Evolutionary conservation across 1,140 invertebrate species (phyloP).

Genomic region (Aethina tumida): DNA sequence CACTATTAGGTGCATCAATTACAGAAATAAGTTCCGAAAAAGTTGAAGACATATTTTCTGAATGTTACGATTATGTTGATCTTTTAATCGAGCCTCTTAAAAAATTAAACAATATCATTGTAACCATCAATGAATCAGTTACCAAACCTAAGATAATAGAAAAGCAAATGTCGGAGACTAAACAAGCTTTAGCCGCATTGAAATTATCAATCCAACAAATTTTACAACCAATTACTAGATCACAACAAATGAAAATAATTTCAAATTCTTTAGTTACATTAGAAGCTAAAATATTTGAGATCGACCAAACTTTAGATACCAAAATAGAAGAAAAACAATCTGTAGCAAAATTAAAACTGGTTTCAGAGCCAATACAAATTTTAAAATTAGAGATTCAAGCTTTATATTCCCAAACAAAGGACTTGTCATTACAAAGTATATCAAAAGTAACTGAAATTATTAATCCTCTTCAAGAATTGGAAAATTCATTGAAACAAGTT

Average conservation of each 20-base stretch:
- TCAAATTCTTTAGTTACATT: slow-evolving; percentile 10
- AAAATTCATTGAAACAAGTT: too few species aligned
- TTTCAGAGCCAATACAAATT: slow-evolving; percentile 3
- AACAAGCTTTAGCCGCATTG: slow-evolving; percentile 9
- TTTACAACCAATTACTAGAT: slow-evolving; percentile 2
- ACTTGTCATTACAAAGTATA: too few species aligned
- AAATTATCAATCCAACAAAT: slow-evolving; percentile 11
- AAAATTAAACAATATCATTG: slow-evolving; percentile 11
- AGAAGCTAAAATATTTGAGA: slow-evolving; percentile 6
- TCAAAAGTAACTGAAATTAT: too few species aligned
- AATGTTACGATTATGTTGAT: slow-evolving; percentile 6
- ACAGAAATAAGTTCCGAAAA: slow-evolving; percentile 1
- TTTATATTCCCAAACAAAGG: slow-evolving; percentile 13
- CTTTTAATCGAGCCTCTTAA: slow-evolving; percentile 10
- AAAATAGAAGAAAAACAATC: neutral
- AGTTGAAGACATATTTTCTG: slow-evolving; percentile 3
- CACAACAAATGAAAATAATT: slow-evolving; percentile 4
- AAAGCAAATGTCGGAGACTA: slow-evolving; percentile 12
- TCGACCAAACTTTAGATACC: slow-evolving; percentile 7
- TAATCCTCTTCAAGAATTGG: too few species aligned
- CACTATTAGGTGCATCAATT: neutral
- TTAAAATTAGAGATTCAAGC: slow-evolving; percentile 1
- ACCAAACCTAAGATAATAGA: slow-evolving; percentile 11
- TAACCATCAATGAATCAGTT: slow-evolving; percentile 9
- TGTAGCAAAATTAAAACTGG: neutral